A percentile compares a stretch with the other conserved stretches of the same genome.
Evolutionary conservation across 2,113 vertebrate species (phyloP).

Genomic region (Sphaerodactylus townsendi): DNA sequence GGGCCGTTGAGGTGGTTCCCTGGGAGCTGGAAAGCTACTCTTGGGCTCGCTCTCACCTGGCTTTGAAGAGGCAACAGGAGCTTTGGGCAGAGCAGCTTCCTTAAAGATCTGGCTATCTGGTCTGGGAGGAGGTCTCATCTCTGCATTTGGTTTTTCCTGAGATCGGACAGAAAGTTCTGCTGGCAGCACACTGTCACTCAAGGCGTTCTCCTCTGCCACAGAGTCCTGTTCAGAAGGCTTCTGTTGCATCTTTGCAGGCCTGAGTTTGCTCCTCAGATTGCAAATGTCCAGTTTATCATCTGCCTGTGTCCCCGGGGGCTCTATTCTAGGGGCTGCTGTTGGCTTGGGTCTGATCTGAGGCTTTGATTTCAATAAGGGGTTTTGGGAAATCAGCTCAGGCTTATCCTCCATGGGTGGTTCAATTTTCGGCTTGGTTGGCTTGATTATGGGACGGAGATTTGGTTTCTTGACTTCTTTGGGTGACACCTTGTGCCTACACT

Average conservation of each 20-base stretch:
- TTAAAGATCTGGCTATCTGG: constrained; percentile 72
- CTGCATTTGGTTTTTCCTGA: constrained; percentile 61
- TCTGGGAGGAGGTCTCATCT: constrained; percentile 76
- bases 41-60: constrained; percentile 49
- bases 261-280: constrained; percentile 91
- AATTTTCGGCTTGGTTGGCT: constrained; percentile 83
- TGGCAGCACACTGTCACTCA: constrained; percentile 48
- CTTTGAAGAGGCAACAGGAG: constrained; percentile 50
- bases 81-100: constrained; percentile 56
- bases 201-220: constrained; percentile 39
- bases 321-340: constrained; percentile 77
- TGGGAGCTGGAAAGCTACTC: not conserved
- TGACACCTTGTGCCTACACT: constrained; percentile 92
- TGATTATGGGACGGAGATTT: constrained; percentile 91
- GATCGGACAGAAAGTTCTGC: constrained; percentile 59
- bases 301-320: constrained; percentile 65
- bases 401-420: constrained; percentile 84
- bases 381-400: constrained; percentile 74
- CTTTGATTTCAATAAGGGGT: constrained; percentile 84
- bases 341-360: constrained; percentile 92
- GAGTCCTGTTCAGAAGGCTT: constrained; percentile 67
- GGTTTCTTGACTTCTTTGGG: constrained; percentile 96
- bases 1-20: constrained; percentile 79
- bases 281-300: constrained; percentile 91
- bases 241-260: constrained; percentile 86